Conservation (phyloP, 2,888 invertebrate species). For the Eudasyphora cyanicolor region DNA sequence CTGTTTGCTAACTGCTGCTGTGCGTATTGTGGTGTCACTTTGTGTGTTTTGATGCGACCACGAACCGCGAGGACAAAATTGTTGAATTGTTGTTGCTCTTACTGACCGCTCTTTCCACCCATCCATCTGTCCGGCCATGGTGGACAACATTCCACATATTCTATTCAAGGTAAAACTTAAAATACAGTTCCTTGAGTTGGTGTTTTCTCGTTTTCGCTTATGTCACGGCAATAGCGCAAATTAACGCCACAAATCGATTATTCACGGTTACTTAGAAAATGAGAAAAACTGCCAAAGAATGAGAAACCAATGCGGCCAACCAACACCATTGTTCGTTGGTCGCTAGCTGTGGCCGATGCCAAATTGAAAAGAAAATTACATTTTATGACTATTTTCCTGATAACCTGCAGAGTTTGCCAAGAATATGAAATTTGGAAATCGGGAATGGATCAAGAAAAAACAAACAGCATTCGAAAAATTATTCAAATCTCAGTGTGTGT, state of each 20-base stretch:
- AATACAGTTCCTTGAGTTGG: neutral
- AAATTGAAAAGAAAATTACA: conserved; percentile 36
- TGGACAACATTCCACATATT: neutral
- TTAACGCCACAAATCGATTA: conserved; percentile 56
- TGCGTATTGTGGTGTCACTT: conserved; percentile 39
- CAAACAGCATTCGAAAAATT: neutral
- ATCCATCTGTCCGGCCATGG: too few relatives aligned
- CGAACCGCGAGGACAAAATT: too few relatives aligned
- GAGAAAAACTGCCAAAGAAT: conserved; percentile 14
- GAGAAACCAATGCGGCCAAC: conserved; percentile 51
- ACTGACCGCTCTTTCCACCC: too few relatives aligned
- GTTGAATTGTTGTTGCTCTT: conserved; percentile 3
- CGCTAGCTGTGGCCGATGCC: neutral
- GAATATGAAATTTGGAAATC: neutral
- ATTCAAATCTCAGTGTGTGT: too few relatives aligned
- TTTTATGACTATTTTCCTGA: conserved; percentile 47
- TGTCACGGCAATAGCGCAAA: conserved; percentile 35
- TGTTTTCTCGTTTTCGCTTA: neutral
- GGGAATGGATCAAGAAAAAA: neutral
- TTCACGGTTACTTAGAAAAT: conserved; percentile 47
- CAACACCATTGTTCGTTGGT: neutral
- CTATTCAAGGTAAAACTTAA: conserved; percentile 12
- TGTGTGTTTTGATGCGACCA: conserved; percentile 40
- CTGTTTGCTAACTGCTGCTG: conserved; percentile 37
- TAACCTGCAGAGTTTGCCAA: conserved; percentile 37